Base-by-base conservation (phyloP, 2,797 vertebrate species). In the Falco naumanni region DNA sequence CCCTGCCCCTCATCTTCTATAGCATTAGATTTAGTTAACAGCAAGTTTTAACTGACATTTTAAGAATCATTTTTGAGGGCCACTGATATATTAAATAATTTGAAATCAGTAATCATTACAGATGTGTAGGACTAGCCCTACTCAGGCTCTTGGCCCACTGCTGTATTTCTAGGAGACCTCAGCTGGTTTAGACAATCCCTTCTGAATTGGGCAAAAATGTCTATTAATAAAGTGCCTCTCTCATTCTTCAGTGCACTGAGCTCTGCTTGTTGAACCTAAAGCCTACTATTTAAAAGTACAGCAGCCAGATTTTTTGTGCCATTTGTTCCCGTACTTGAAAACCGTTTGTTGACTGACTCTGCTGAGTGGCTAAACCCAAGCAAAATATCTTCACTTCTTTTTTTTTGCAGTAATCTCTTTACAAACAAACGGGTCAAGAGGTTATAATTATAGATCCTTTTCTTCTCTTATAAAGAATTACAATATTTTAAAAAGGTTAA, bases 391-490 rank as follows among this genome's bases (percentile, higher is more conserved):
- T 43, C 41, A 43, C 41, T 43, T 43, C 14, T 43, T 43, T 43
- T 39, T 43, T 43, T 43, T 43, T 43, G 41, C 41, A 43, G 16
- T 43, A 15, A 43, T 43, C 15, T 43, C 41, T 43, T 43, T 43
- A 43, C 41, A 43, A 43, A 43, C 41, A 43, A 41, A 41, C 41
- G 15, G 93, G 96, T 86, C 94, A 95, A 98, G 98, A 98, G 98
- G 98, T 98, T 98, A 98, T 97, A 97, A 98, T 96, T 72, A 96
- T 57, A 96, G 93, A 97, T 97, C 96, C 91, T 97, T 97, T 97
- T 96, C 95, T 97, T 98, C 96, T 97, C 97, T 97, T 98, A 98
- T 78, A 98, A 98, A 98, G 97, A 98, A 97, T 96, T 95, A 97
- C 86, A 98, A 96, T 64, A 97, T 95, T 98, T 43, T 16, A 97